phyloP scores from a whole-genome alignment of 1,140 invertebrate genomes.

The Oryctes rhinoceros region DNA sequence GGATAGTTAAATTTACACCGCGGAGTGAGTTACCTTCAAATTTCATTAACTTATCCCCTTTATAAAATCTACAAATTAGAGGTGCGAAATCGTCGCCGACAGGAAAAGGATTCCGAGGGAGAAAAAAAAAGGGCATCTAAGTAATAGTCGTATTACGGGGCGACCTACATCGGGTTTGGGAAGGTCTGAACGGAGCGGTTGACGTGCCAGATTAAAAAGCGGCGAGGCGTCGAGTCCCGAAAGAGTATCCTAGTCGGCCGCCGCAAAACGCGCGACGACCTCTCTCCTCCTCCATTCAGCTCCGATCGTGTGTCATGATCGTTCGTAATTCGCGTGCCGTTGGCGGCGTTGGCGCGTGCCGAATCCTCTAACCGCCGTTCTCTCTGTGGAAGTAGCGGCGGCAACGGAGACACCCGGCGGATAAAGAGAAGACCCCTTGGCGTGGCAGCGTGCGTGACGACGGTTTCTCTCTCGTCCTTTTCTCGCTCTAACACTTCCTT shows the following conservation, averaged over 20 bases:
- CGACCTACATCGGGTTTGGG: background rate
- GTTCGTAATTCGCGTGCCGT: conserved; percentile 31
- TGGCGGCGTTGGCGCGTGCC: conserved; percentile 25
- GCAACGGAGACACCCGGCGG: conserved; percentile 9
- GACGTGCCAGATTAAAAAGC: conserved; percentile 36
- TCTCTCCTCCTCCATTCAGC: conserved; percentile 18
- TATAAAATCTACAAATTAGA: background rate
- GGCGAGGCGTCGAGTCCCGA: conserved; percentile 8
- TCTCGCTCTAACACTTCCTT: background rate
- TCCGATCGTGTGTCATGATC: conserved; percentile 30
- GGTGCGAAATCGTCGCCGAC: background rate
- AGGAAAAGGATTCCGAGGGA: background rate
- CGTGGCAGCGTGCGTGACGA: conserved; percentile 28
- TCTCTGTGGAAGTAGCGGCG: background rate
- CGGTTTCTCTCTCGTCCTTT: background rate
- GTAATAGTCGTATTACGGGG: conserved; percentile 12
- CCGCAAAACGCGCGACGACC: conserved; percentile 11
- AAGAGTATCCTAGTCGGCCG: background rate
- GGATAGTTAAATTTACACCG: background rate
- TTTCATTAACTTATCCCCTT: background rate
- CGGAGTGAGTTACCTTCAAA: background rate
- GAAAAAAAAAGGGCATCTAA: conserved; percentile 6
- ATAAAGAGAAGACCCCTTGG: conserved; percentile 23
- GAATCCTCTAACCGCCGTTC: conserved; percentile 22
- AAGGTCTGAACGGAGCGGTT: background rate